Evolutionary conservation across 2,797 vertebrate genomes (phyloP), one percentile per base, ranked within the genome.

Genomic region (Typhlichthys subterraneus): DNA sequence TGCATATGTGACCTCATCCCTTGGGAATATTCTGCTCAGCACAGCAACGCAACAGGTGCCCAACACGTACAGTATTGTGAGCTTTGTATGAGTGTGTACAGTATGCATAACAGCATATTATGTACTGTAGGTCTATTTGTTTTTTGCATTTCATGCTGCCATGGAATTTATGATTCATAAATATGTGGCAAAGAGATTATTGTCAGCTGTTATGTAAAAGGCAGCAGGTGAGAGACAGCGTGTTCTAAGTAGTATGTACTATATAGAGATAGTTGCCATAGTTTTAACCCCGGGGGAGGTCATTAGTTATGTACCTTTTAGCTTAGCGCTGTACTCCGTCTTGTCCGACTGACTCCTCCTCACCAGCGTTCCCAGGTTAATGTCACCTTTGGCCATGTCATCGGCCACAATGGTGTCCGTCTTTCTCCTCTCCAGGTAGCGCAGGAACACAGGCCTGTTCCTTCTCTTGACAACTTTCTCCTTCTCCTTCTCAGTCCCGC

Each of bases 261-360:
- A 53, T 69, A 65, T 72, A 11, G 64, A 77, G 61, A 72, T 81
- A 78, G 85, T 88, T 85, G 76, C 85, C 65, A 85, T 90, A 88
- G 87, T 77, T 87, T 70, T 86, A 69, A 69, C 71, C 74, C 69
- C 68, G 7, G 8, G 86, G 73, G 83, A 82, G 69, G 58, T 83
- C 63, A 15, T 91, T 83, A 80, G 42, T 53, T n/a, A 19, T 74
- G 70, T 96, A 99, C 97, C 97, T 98, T 99, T 95, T 69, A 99
- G 85, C 83, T 96, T 98, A 71, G 93, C 91, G 91, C 87, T 94
- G 93, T 99, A 99, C 82, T 99, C 97, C 8, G 94, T 98, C 90
- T 96, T 95, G 90, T 99, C 97, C 0, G 97, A 99, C 83, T 99
- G 95, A 79, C 93, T 98, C 83, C 97, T 95, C 85, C 97, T 92